phyloP scores from a whole-genome alignment of 2,113 vertebrate species.

The Isurus oxyrinchus region DNA sequence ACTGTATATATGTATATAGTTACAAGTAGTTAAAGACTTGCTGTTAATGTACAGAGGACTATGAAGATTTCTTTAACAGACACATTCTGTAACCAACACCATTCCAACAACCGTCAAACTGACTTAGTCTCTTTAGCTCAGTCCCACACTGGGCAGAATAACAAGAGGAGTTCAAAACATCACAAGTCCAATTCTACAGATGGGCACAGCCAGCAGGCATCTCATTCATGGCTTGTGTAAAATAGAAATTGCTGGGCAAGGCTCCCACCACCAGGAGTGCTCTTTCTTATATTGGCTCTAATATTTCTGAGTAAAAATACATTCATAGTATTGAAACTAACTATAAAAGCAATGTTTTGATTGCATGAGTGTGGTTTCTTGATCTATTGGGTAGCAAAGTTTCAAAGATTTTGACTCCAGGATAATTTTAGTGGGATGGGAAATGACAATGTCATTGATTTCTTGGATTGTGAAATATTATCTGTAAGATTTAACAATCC shows the following conservation, averaged over 20 bases:
- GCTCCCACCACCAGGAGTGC: not conserved
- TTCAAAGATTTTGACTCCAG: conserved; percentile 9
- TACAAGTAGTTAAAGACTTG: no score
- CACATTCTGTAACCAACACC: no score
- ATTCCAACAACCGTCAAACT: no score
- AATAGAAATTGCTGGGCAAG: not conserved
- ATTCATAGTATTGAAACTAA: not conserved
- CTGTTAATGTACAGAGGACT: no score
- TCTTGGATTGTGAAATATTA: not conserved
- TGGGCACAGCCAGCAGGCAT: not conserved
- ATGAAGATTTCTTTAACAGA: no score
- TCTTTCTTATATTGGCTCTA: not conserved
- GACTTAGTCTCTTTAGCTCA: not conserved
- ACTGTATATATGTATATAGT: no score
- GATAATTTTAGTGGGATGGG: not conserved
- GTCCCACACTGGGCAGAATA: not conserved
- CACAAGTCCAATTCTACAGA: not conserved
- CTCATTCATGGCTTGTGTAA: not conserved
- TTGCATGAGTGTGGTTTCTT: not conserved
- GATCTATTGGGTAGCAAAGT: not conserved
- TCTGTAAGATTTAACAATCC: not conserved
- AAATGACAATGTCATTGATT: conserved; percentile 7
- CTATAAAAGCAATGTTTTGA: conserved; percentile 1
- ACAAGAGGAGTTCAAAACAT: not conserved
- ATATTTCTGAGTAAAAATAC: not conserved